A percentile compares a stretch with the other conserved stretches of the same genome.
phyloP scores from a whole-genome alignment of 23 tunicate species.

The Botrylloides violaceus region DNA sequence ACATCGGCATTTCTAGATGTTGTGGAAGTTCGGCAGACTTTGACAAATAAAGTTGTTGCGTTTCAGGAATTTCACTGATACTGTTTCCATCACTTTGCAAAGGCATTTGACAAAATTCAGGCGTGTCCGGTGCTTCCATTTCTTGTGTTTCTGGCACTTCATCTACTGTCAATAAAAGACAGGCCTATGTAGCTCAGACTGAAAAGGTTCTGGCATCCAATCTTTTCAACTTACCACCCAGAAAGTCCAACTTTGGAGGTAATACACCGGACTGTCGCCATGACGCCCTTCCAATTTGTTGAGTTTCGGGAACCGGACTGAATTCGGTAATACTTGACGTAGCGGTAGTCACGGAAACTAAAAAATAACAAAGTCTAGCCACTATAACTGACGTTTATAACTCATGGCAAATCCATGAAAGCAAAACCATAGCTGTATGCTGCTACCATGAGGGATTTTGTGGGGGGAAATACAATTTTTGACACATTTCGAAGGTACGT shows the following conservation, averaged over 20 bases:
- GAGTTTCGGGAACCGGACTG: constrained; percentile 18
- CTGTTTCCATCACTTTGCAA: not conserved
- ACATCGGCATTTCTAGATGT: not conserved
- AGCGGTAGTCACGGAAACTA: too few species aligned
- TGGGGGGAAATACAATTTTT: too few species aligned
- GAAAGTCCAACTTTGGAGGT: constrained; percentile 6
- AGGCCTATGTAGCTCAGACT: too few species aligned
- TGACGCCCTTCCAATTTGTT: not conserved
- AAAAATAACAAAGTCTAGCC: too few species aligned
- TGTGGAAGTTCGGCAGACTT: not conserved
- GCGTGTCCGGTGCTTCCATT: constrained; percentile 9
- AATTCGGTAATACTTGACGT: not conserved
- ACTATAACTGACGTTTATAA: too few species aligned
- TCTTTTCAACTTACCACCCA: not conserved
- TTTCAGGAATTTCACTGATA: constrained; percentile 11
- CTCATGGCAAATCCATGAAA: too few species aligned
- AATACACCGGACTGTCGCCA: constrained; percentile 7
- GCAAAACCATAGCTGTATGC: too few species aligned
- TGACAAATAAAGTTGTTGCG: not conserved
- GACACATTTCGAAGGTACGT: too few species aligned
- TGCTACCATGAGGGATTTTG: too few species aligned
- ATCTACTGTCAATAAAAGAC: too few species aligned
- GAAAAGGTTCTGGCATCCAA: too few species aligned
- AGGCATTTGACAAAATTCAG: not conserved
- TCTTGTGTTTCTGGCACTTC: constrained; percentile 24